Conservation (phyloP, 2,113 vertebrate species). For the Pedionomus torquatus region DNA sequence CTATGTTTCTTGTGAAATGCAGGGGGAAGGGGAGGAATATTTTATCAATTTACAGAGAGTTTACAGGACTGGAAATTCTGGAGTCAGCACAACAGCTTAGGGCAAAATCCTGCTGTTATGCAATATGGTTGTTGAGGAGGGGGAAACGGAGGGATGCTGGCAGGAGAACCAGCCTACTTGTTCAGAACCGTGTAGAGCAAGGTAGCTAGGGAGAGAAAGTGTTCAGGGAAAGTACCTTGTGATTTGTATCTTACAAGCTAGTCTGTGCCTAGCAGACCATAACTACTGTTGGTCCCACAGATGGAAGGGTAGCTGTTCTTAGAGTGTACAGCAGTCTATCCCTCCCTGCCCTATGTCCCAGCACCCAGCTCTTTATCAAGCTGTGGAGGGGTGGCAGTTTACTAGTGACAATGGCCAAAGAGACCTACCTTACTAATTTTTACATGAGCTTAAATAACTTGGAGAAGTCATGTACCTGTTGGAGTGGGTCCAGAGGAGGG, state of each 20-base stretch:
- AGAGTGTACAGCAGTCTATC: background rate
- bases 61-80: background rate
- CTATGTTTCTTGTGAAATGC: background rate
- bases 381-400: background rate
- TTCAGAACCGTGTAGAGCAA: background rate
- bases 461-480: background rate
- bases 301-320: background rate
- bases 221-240: background rate
- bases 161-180: background rate
- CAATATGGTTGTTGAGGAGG: background rate
- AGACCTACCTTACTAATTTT: background rate
- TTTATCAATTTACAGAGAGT: constrained; percentile 5
- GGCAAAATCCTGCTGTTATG: constrained; percentile 28
- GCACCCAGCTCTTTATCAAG: background rate
- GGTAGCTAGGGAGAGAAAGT: background rate
- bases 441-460: background rate
- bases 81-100: background rate
- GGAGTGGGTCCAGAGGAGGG: background rate
- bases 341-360: background rate
- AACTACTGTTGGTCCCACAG: background rate
- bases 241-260: accelerated
- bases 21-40: background rate
- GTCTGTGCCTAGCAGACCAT: no score
- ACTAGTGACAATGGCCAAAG: background rate
- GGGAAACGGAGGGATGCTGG: background rate